Conservation (phyloP, 2,113 vertebrate species). For the Pachypanchax playfairii region DNA sequence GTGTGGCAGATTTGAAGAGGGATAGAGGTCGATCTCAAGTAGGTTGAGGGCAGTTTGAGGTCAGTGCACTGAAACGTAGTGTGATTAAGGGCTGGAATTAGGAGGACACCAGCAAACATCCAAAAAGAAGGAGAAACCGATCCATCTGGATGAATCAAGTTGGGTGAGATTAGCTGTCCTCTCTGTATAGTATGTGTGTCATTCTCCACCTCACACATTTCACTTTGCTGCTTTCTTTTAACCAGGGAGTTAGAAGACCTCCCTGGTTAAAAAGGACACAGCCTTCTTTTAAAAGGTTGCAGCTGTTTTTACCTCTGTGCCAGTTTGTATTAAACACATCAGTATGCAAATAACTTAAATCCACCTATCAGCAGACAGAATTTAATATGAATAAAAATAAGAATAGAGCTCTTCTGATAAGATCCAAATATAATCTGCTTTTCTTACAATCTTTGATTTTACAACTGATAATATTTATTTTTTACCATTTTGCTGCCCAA, state of each 20-base stretch:
- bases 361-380: constrained; percentile 44
- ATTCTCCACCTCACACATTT: constrained; percentile 29
- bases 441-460: neutral
- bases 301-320: constrained; percentile 58
- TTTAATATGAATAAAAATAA: constrained; percentile 18
- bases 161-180: constrained; percentile 61
- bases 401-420: neutral
- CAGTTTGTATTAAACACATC: constrained; percentile 64
- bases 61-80: constrained; percentile 55
- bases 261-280: constrained; percentile 46
- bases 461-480: neutral
- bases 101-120: constrained; percentile 61
- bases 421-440: neutral
- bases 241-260: constrained; percentile 69
- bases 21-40: constrained; percentile 74
- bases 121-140: constrained; percentile 68
- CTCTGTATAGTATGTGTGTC: constrained; percentile 34
- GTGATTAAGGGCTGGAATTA: constrained; percentile 75
- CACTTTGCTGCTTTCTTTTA: constrained; percentile 68
- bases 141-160: constrained; percentile 65
- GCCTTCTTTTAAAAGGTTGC: constrained; percentile 56
- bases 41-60: constrained; percentile 68
- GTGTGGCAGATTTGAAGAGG: constrained; percentile 62
- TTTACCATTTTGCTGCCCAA: neutral
- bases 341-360: constrained; percentile 74